Evolutionary conservation across 2,888 invertebrate genomes (phyloP).

Genomic region (Doris montereyensis): DNA sequence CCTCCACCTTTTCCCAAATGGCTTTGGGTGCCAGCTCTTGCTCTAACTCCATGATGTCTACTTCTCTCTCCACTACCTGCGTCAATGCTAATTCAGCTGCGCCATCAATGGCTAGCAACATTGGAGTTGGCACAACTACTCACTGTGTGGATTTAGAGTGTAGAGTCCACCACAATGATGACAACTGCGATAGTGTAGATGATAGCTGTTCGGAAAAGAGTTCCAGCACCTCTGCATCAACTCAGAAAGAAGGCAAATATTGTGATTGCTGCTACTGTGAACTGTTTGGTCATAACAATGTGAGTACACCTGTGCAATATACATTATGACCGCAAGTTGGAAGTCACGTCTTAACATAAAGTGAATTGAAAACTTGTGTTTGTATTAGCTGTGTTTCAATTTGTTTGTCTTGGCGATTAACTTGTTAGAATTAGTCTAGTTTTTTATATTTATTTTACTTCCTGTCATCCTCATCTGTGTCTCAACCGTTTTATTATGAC

Average conservation of each 20-base stretch:
- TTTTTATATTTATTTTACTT: no score
- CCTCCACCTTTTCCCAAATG: background rate
- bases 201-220: constrained; percentile 74
- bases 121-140: constrained; percentile 64
- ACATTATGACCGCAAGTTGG: no score
- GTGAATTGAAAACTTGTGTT: no score
- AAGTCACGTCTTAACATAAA: no score
- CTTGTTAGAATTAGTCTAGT: no score
- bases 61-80: background rate
- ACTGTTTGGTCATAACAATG: constrained; percentile 83
- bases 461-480: no score
- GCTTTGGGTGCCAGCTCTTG: background rate
- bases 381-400: no score
- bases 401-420: no score
- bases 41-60: background rate
- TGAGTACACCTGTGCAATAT: no score
- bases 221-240: constrained; percentile 73
- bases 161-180: constrained; percentile 63
- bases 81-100: constrained; percentile 35
- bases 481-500: no score
- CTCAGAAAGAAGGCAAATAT: constrained; percentile 74
- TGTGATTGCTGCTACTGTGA: constrained; percentile 87
- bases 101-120: constrained; percentile 57
- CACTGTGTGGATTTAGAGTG: constrained; percentile 66
- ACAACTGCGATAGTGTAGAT: constrained; percentile 70